These are phyloP conservation scores for Aricia agestis DNA, from an alignment of 1,140 invertebrate species.

Conservation along the genomic window DNA sequence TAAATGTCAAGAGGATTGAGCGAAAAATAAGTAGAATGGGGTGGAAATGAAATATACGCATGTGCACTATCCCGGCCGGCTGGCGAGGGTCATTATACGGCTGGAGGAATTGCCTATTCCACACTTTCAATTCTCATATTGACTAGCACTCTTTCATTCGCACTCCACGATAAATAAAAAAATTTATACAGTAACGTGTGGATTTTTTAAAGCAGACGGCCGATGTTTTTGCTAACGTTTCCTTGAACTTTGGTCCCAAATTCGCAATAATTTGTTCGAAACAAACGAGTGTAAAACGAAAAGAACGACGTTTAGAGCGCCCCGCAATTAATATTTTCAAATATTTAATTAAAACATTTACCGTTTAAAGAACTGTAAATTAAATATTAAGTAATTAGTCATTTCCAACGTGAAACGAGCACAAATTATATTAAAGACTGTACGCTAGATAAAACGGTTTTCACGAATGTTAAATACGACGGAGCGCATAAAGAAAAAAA, in stretches of 20 bases:
- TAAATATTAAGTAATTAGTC: constrained; percentile 2
- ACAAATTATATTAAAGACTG: constrained; percentile 2
- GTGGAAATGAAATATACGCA: constrained; percentile 17
- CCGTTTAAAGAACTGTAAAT: not conserved
- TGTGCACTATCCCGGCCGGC: constrained; percentile 7
- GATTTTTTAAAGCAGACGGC: not conserved
- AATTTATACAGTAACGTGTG: not conserved
- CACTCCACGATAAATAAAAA: not conserved
- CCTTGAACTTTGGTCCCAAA: not conserved
- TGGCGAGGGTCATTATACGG: not conserved
- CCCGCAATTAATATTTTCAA: not conserved
- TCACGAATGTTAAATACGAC: constrained; percentile 1
- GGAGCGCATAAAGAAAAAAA: not conserved
- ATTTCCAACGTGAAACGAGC: not conserved
- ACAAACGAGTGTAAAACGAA: too few relatives aligned
- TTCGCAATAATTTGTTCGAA: not conserved
- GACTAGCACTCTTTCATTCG: not conserved
- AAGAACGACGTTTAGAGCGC: too few relatives aligned
- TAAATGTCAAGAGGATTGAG: constrained; percentile 28
- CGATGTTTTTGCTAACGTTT: not conserved
- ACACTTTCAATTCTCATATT: constrained; percentile 3
- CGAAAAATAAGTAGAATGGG: constrained; percentile 18
- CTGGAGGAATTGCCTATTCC: not conserved
- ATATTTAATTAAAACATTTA: constrained; percentile 4
- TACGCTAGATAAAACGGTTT: constrained; percentile 1